Evolutionary conservation across 2,113 vertebrate species (phyloP).

Genomic region (Dicentrarchus labrax): DNA sequence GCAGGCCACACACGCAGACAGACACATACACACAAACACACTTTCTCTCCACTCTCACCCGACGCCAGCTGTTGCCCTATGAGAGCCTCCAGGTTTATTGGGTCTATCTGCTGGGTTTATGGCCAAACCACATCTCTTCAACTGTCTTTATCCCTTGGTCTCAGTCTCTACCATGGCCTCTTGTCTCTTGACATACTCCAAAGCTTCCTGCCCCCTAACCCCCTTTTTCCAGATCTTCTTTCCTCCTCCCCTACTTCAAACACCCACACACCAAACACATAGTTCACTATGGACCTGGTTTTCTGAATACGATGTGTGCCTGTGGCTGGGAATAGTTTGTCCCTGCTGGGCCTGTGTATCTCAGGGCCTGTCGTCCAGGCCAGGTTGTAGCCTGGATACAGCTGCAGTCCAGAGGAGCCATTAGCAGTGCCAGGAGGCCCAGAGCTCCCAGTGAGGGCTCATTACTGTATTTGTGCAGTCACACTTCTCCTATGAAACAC

Average conservation of each 20-base stretch:
- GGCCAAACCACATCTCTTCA: conserved; percentile 66
- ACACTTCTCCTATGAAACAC: conserved; percentile 80
- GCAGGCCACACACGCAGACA: conserved; percentile 29
- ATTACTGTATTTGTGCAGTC: conserved; percentile 83
- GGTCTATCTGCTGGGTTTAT: conserved; percentile 72
- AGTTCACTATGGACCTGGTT: conserved; percentile 28
- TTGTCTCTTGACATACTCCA: conserved; percentile 47
- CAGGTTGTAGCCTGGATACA: conserved; percentile 81
- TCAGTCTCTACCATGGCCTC: conserved; percentile 38
- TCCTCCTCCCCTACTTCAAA: conserved; percentile 40
- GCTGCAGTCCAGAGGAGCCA: conserved; percentile 81
- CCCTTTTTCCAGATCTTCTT: conserved; percentile 29
- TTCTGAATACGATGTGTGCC: conserved; percentile 32
- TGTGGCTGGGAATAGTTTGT: conserved; percentile 57
- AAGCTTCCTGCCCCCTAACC: conserved; percentile 35
- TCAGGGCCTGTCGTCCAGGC: conserved; percentile 55
- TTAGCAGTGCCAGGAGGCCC: conserved; percentile 79
- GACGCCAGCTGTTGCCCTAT: conserved; percentile 60
- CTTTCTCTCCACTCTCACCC: neutral
- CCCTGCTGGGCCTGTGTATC: conserved; percentile 54
- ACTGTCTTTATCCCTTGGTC: conserved; percentile 55
- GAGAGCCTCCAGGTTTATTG: conserved; percentile 69
- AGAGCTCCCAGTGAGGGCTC: conserved; percentile 78
- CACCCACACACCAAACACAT: conserved; percentile 45
- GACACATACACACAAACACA: conserved; percentile 6